Evolutionary conservation across 37 sponge, comb jelly and placozoan genomes (phyloP).

Genomic region (Lycopodina hypogea): DNA sequence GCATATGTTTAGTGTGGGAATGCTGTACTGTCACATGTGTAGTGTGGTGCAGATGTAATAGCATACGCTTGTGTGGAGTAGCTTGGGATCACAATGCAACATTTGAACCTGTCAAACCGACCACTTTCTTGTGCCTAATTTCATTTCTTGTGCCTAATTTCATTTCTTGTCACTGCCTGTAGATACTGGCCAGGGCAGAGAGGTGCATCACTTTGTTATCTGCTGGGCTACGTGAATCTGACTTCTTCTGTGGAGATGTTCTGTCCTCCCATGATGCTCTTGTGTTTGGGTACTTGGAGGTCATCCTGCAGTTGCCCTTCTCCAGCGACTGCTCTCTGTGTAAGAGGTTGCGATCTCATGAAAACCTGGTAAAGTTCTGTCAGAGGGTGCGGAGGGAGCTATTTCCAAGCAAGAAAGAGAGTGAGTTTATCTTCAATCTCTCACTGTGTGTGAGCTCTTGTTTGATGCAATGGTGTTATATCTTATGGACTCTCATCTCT

Average conservation of each 20-base stretch:
- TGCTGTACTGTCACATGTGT: not conserved
- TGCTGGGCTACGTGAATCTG: slow-evolving; percentile 25
- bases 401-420: slow-evolving; percentile 43
- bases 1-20: not conserved
- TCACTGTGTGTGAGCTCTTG: not conserved
- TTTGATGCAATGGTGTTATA: not conserved
- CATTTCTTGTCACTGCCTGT: no score
- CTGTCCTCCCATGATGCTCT: slow-evolving; percentile 51
- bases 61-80: no score
- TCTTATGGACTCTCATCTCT: no score
- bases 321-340: slow-evolving; percentile 32
- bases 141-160: no score
- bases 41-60: not conserved
- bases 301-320: slow-evolving; percentile 36
- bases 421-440: slow-evolving; percentile 8
- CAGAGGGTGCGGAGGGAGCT: slow-evolving; percentile 9
- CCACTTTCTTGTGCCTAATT: no score
- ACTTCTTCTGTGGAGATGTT: slow-evolving; percentile 54
- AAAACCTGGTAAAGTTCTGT: slow-evolving; percentile 51
- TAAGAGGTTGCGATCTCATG: slow-evolving; percentile 10
- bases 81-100: no score
- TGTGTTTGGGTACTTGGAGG: slow-evolving; percentile 63
- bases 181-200: slow-evolving; percentile 54
- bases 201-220: slow-evolving; percentile 41
- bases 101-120: no score